Evolutionary conservation across 2,888 invertebrate species (phyloP), one percentile per base, ranked within the genome.

Genomic region (Perizoma affinitatum): DNA sequence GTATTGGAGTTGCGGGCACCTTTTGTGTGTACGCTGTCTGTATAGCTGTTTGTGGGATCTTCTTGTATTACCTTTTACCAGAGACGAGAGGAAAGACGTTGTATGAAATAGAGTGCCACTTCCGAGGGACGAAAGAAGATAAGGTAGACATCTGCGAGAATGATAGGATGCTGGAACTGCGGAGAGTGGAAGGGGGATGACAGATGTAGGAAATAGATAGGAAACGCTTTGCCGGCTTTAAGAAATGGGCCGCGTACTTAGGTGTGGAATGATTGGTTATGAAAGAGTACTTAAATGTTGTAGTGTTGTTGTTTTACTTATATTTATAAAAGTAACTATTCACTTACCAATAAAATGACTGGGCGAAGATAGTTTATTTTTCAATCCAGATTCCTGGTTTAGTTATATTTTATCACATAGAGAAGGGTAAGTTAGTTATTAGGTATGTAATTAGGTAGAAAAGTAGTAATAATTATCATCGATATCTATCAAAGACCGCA

Each of bases 41-140:
- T 56, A 90, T 95, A 0, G 76, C 93, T 0, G 52, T 94, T 4
- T 95, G 95, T 42, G 93, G 94, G 0, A 65, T 92, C 0, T 94
- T 94, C 68, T 79, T 95, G 0, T 94, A 93, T 70, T 88, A 88
- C 54, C 86, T 91, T n/a, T 80, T 96, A 9, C 96, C 96, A 0
- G 95, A 96, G 81, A 96, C 96, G 0, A 95, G 94, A 72, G 94
- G 95, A 1, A 95, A 94, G 71, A 94, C 95, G 0, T 81, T 95
- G 42, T 90, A 94, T 64, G 95, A 95, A 77, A 96, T 96, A 58
- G 95, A 95, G 70, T 93, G 94, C 48, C 80, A 88, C 60, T 94
- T 94, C 61, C 88, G 78, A 75, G 88, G 89, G 0, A 69, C 78
- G 0, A 75, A 74, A 38, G 70, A 66, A 8, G 72, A 76, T 22